These are phyloP conservation scores for Dipus sagitta DNA, from an alignment of 2,797 vertebrate genomes.

Conservation along the genomic window DNA sequence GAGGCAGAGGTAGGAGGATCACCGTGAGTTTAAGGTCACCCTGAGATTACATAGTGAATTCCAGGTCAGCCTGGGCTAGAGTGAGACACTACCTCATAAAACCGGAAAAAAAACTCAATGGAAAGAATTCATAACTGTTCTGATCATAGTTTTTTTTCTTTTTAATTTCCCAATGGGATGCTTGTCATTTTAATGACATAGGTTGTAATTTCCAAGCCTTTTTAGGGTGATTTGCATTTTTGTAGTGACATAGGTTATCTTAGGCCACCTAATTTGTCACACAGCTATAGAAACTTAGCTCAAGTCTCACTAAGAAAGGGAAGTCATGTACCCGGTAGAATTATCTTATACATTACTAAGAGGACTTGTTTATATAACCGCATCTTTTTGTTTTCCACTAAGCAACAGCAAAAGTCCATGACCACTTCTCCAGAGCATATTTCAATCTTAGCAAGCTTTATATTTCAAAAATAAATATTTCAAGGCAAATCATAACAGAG, in stretches of 20 bases:
- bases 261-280: constrained; percentile 63
- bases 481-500: constrained; percentile 83
- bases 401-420: constrained; percentile 61
- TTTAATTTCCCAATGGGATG: constrained; percentile 1
- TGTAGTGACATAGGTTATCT: constrained; percentile 78
- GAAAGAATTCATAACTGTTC: not conserved
- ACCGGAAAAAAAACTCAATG: not conserved
- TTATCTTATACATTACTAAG: constrained; percentile 62
- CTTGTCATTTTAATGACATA: constrained; percentile 23
- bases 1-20: no score
- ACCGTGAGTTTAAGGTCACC: no score
- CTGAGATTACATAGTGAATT: no score
- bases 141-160: not conserved
- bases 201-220: constrained; percentile 38
- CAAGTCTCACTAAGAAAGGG: constrained; percentile 49
- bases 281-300: constrained; percentile 76
- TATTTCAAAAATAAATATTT: constrained; percentile 88
- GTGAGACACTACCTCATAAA: no score
- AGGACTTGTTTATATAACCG: constrained; percentile 81
- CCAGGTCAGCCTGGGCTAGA: no score
- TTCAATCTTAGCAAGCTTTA: constrained; percentile 84
- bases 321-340: constrained; percentile 40
- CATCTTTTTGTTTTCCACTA: constrained; percentile 84
- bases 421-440: constrained; percentile 79
- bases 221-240: constrained; percentile 53